Evolutionary conservation across 2,888 invertebrate genomes (phyloP).

Genomic region (Noctua janthe): DNA sequence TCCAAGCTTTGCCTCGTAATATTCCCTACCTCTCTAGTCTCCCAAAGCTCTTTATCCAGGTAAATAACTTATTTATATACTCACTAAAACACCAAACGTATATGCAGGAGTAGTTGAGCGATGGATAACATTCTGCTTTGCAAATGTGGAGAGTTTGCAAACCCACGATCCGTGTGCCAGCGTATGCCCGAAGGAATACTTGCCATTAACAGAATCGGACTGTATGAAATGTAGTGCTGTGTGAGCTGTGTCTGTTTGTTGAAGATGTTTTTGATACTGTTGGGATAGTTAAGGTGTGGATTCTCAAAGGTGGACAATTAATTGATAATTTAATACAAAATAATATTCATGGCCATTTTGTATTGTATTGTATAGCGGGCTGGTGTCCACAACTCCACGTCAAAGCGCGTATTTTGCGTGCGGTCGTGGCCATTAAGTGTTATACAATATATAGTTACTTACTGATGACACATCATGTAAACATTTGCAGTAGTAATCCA

Average conservation of each 20-base stretch:
- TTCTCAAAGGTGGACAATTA: too few species aligned
- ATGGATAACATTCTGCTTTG: slow-evolving; percentile 55
- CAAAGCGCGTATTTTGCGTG: too few species aligned
- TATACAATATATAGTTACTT: background rate
- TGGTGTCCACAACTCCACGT: too few species aligned
- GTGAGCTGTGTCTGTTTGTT: slow-evolving; percentile 31
- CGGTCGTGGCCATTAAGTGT: background rate
- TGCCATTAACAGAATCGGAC: slow-evolving; percentile 53
- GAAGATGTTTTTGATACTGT: slow-evolving; percentile 21
- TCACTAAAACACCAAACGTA: slow-evolving; percentile 39
- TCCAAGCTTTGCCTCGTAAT: too few species aligned
- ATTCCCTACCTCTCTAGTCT: background rate
- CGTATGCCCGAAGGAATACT: slow-evolving; percentile 61
- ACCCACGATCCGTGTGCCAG: slow-evolving; percentile 53
- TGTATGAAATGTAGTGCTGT: slow-evolving; percentile 25
- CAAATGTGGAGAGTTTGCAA: slow-evolving; percentile 58
- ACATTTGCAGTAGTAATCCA: background rate
- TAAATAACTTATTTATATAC: slow-evolving; percentile 53
- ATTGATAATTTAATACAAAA: background rate
- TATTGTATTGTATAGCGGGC: too few species aligned
- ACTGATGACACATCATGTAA: background rate
- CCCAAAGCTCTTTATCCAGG: slow-evolving; percentile 2
- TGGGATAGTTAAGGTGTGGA: background rate
- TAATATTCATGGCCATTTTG: background rate
- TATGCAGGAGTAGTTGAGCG: slow-evolving; percentile 45